Conservation (phyloP, 92 coral and sea anemone species). For the Parazoanthus swiftii region DNA sequence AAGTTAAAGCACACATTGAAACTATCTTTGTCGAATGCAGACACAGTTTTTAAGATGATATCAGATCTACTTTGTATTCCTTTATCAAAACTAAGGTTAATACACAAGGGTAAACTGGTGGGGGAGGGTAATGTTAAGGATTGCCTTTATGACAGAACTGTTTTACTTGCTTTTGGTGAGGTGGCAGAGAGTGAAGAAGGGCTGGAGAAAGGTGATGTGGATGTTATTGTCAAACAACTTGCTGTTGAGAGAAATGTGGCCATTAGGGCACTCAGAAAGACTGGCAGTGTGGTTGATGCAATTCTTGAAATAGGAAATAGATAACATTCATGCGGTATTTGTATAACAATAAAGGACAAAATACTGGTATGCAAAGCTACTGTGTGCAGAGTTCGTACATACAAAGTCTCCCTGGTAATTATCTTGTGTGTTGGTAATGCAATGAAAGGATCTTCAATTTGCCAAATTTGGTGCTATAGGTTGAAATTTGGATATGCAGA, state of each 20-base stretch:
- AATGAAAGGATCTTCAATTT: too few species aligned
- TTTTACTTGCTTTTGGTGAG: constrained; percentile 93
- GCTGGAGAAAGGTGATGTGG: constrained; percentile 72
- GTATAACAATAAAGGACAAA: background rate
- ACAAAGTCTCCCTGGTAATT: too few species aligned
- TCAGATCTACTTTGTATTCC: constrained; percentile 73
- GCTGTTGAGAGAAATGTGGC: constrained; percentile 87
- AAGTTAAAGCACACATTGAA: constrained; percentile 68
- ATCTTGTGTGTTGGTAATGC: too few species aligned
- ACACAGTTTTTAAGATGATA: constrained; percentile 49
- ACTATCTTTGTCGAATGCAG: constrained; percentile 39
- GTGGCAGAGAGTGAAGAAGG: constrained; percentile 88
- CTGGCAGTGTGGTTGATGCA: constrained; percentile 85
- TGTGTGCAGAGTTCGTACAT: background rate
- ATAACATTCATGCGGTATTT: background rate
- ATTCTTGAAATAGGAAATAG: constrained; percentile 89
- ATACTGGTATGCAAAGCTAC: background rate
- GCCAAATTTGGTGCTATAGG: too few species aligned
- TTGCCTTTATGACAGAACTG: constrained; percentile 54
- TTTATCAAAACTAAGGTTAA: constrained; percentile 66
- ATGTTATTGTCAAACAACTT: constrained; percentile 77
- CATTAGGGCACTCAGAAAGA: constrained; percentile 69
- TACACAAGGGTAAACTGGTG: constrained; percentile 84
- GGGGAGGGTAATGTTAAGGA: constrained; percentile 54
- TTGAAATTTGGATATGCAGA: too few species aligned